Base-by-base conservation (phyloP, 2,113 vertebrate species). In the Haplochromis burtoni region DNA sequence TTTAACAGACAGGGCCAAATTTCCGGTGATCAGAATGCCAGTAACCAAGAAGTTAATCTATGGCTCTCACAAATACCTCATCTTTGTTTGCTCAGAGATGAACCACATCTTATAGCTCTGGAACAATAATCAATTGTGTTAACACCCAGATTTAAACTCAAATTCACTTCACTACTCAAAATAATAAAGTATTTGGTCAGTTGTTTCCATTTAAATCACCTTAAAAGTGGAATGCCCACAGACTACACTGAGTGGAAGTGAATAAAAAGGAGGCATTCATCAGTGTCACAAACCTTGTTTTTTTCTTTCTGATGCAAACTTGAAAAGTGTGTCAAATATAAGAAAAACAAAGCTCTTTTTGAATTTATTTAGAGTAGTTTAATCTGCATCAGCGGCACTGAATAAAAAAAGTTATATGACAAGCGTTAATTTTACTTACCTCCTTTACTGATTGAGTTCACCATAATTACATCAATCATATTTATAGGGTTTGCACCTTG, bases 1-100 rank as follows among this genome's bases (percentile, higher is more conserved):
- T 93, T 96, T 93, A 95, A 93, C 95, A 97, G 95, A 93, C 93
- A 90, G 86, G 86, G 84, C 66, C 84, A 73, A 14, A 93, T 91
- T 95, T 95, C 91, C 93, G 92, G 89, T 90, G 84, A 94, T 94
- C 95, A 94, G 87, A 87, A 90, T 84, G 31, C 71, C 84, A 84
- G 88, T 89, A 87, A 93, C 86, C 83, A 91, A 55, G 29, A 86
- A 88, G 84, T 86, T 94, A 94, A 96, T 94, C 91, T 88, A 57
- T 5, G 84, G 86, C 84, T 76, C 83, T 82, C 83, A 81, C 88
- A 94, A 93, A 94, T 92, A 86, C 80, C 83, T 91, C 82, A 87
- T 86, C 83, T 33, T 88, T 86, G 51, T 78, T 61, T 54, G 87
- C 76, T 87, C 83, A 68, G 81, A 80, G 76, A 85, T 57, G 73